phyloP scores from a whole-genome alignment of 1,140 invertebrate genomes.

The Polyergus mexicanus region DNA sequence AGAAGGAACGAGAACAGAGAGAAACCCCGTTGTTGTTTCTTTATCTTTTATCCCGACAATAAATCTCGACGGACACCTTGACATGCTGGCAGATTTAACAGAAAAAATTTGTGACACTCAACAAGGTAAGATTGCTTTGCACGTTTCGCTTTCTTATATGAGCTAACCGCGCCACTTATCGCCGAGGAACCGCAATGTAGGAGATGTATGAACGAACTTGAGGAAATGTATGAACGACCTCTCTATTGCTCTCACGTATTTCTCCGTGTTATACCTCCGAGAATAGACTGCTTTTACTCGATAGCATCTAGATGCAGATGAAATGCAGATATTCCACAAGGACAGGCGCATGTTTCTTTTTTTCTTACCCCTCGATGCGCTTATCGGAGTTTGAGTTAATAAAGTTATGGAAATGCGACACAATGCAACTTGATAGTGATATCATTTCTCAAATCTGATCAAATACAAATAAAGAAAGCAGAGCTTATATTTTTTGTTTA shows the following conservation, averaged over 20 bases:
- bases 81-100: slow-evolving; percentile 69
- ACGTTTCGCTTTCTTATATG: slow-evolving; percentile 37
- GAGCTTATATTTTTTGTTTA: not conserved
- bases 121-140: slow-evolving; percentile 60
- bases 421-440: not conserved
- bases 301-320: slow-evolving; percentile 13
- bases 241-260: slow-evolving; percentile 38
- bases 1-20: slow-evolving; percentile 31
- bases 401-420: not conserved
- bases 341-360: not conserved
- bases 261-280: not conserved
- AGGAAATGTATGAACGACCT: slow-evolving; percentile 59
- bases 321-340: not conserved
- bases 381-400: not conserved
- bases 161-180: slow-evolving; percentile 30
- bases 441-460: not conserved
- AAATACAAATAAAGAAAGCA: not conserved
- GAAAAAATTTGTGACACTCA: slow-evolving; percentile 71
- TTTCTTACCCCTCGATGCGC: not conserved
- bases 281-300: not conserved
- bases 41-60: slow-evolving; percentile 74
- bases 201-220: slow-evolving; percentile 61
- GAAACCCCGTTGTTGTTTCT: slow-evolving; percentile 70
- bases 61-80: slow-evolving; percentile 75
- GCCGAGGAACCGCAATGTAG: slow-evolving; percentile 19